Evolutionary conservation across 2,888 invertebrate species (phyloP).

Genomic region (Teinopalpus imperialis): DNA sequence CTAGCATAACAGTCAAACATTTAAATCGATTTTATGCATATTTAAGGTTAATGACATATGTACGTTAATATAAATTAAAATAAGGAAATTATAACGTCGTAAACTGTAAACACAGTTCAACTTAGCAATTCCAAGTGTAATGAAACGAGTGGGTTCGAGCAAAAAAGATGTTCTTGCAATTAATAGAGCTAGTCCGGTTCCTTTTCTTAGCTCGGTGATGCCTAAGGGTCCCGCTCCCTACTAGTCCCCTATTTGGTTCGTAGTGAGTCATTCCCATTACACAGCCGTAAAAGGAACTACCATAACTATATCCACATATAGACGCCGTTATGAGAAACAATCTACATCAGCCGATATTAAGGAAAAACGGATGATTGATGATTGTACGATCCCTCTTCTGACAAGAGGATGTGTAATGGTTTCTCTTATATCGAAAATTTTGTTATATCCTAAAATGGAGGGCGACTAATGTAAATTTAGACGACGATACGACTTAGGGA

Average conservation of each 20-base stretch:
- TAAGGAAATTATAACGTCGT: background rate
- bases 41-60: too few relatives aligned
- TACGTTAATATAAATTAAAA: too few relatives aligned
- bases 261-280: slow-evolving; percentile 51
- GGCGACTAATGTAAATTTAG: too few relatives aligned
- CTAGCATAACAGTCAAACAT: too few relatives aligned
- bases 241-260: slow-evolving; percentile 53
- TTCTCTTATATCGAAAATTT: slow-evolving; percentile 1
- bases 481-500: too few relatives aligned
- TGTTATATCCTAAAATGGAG: slow-evolving; percentile 5
- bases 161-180: slow-evolving; percentile 27
- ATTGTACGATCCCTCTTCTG: slow-evolving; percentile 4
- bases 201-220: slow-evolving; percentile 39
- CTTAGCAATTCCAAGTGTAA: slow-evolving; percentile 10
- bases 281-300: slow-evolving; percentile 13
- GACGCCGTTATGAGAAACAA: slow-evolving; percentile 17
- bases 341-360: slow-evolving; percentile 10
- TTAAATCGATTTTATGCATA: too few relatives aligned
- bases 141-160: slow-evolving; percentile 5
- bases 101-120: background rate
- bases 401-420: slow-evolving; percentile 4
- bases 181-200: slow-evolving; percentile 41
- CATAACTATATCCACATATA: slow-evolving; percentile 7
- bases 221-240: slow-evolving; percentile 35
- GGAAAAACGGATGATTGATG: slow-evolving; percentile 21